Conservation (phyloP, 2,797 vertebrate genomes). For the Alfaro cultratus region DNA sequence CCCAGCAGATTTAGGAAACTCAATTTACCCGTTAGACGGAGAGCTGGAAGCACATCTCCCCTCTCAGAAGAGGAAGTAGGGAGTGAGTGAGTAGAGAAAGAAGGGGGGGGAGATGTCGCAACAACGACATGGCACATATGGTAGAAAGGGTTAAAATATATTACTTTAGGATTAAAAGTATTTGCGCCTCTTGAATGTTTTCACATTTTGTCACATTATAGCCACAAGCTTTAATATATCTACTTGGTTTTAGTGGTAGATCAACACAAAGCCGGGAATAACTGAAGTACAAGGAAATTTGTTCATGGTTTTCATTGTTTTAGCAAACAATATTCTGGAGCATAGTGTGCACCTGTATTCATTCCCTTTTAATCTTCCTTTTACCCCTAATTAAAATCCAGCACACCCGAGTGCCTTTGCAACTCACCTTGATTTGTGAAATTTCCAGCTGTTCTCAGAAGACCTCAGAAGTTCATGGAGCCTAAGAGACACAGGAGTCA, state of each 20-base stretch:
- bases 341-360: neutral
- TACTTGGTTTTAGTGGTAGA: neutral
- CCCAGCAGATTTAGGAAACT: too few relatives aligned
- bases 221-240: neutral
- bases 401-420: neutral
- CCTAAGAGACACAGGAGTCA: neutral
- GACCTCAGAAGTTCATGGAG: neutral
- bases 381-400: neutral
- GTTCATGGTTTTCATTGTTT: neutral
- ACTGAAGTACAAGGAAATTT: neutral
- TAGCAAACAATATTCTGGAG: neutral
- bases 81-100: too few relatives aligned
- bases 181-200: neutral
- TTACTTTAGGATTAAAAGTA: neutral
- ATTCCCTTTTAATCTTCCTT: neutral
- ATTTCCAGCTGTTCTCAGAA: neutral
- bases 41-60: too few relatives aligned
- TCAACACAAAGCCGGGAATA: neutral
- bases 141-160: neutral
- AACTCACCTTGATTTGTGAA: neutral
- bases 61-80: too few relatives aligned
- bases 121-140: conserved; percentile 13
- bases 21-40: too few relatives aligned
- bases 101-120: too few relatives aligned
- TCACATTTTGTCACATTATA: neutral